Conservation (phyloP, 1,140 invertebrate species). For the Bombus picipes region DNA sequence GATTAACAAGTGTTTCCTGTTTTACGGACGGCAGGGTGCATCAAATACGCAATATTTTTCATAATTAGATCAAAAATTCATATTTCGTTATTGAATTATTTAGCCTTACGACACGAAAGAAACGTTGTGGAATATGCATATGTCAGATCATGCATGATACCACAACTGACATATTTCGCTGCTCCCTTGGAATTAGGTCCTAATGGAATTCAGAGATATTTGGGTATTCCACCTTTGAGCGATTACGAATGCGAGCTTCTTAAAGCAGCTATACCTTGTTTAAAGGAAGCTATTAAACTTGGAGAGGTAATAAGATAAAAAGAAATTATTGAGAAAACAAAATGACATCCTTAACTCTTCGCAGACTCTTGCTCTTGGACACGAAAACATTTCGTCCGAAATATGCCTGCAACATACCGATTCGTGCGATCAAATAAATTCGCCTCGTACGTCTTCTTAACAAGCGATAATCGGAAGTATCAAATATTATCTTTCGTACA, state of each 20-base stretch:
- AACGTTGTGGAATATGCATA: slow-evolving; percentile 84
- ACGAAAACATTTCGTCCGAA: neutral
- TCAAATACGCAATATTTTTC: neutral
- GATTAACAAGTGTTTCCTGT: no score
- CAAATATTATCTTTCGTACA: no score
- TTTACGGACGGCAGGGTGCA: neutral
- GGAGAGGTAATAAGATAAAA: slow-evolving; percentile 75
- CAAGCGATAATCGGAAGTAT: no score
- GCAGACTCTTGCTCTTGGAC: slow-evolving; percentile 29
- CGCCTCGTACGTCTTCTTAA: neutral
- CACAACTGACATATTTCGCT: slow-evolving; percentile 79
- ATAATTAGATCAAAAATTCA: neutral
- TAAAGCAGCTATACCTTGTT: slow-evolving; percentile 79
- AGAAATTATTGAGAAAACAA: neutral
- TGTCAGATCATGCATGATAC: slow-evolving; percentile 79
- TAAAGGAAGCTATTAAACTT: slow-evolving; percentile 82
- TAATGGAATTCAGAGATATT: slow-evolving; percentile 82
- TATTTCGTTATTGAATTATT: slow-evolving; percentile 60
- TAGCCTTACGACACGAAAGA: slow-evolving; percentile 80
- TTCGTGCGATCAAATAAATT: neutral
- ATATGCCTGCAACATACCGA: neutral
- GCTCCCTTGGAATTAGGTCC: slow-evolving; percentile 79
- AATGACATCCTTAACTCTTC: neutral
- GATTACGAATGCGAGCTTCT: slow-evolving; percentile 84
- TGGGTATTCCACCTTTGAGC: slow-evolving; percentile 83